Evolutionary conservation across 2,888 invertebrate genomes (phyloP).

Genomic region (Antheraea assamensis): DNA sequence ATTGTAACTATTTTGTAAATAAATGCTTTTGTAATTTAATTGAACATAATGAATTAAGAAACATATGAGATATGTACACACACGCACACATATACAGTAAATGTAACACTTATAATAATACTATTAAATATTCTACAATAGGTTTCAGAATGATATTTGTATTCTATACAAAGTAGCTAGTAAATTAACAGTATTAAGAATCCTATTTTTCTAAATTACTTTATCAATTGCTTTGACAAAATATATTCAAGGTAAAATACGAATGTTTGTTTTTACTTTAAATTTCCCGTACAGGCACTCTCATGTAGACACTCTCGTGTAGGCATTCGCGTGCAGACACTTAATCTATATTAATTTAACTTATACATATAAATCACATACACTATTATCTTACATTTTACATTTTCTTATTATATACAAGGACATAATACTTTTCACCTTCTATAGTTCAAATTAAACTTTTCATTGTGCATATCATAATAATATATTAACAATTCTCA

Average conservation of each 20-base stretch:
- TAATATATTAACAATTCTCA: neutral
- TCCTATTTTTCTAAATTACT: neutral
- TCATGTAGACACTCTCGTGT: neutral
- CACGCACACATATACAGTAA: no score
- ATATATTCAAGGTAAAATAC: neutral
- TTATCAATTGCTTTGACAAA: neutral
- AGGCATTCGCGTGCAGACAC: neutral
- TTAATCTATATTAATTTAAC: neutral
- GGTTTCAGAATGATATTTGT: no score
- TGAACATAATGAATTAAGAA: no score
- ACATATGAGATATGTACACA: no score
- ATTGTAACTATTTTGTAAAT: no score
- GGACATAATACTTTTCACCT: constrained; percentile 42
- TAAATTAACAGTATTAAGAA: neutral
- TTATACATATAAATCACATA: constrained; percentile 17
- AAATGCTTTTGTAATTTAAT: no score
- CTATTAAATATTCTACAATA: no score
- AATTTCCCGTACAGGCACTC: neutral
- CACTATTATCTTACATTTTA: constrained; percentile 34
- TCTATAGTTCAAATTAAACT: neutral
- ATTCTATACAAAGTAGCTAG: no score
- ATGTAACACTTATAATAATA: no score
- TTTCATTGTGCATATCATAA: neutral
- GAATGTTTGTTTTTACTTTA: neutral
- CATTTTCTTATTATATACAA: constrained; percentile 32